Conservation (phyloP, 2,113 vertebrate genomes). For the Myotis lucifugus region DNA sequence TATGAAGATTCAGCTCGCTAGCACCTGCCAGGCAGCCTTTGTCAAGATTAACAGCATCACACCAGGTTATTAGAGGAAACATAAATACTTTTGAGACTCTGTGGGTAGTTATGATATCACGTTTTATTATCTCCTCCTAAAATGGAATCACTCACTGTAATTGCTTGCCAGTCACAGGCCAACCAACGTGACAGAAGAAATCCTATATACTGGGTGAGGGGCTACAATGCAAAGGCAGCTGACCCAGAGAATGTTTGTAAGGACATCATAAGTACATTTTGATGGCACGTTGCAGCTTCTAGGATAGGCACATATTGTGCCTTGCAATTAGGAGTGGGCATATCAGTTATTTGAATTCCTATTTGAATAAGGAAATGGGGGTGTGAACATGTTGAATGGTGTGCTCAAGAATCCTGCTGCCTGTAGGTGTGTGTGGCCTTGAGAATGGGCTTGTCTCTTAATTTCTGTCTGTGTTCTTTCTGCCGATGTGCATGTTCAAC, state of each 20-base stretch:
- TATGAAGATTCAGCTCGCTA: slow-evolving; percentile 83
- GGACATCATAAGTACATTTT: slow-evolving; percentile 56
- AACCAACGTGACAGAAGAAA: slow-evolving; percentile 84
- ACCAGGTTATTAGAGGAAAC: slow-evolving; percentile 87
- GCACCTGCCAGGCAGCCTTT: slow-evolving; percentile 85
- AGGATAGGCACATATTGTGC: not conserved
- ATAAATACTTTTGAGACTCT: slow-evolving; percentile 89
- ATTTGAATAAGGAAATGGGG: not conserved
- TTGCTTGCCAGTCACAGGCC: slow-evolving; percentile 90
- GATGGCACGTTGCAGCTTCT: slow-evolving; percentile 41
- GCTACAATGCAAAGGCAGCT: slow-evolving; percentile 47
- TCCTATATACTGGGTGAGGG: slow-evolving; percentile 26
- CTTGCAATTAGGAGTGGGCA: slow-evolving; percentile 27
- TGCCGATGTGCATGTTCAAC: not conserved
- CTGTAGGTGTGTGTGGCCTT: not conserved
- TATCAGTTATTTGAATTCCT: not conserved
- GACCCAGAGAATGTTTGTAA: slow-evolving; percentile 74
- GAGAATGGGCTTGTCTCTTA: not conserved
- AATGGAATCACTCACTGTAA: slow-evolving; percentile 90
- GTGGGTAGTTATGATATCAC: slow-evolving; percentile 87
- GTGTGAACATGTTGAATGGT: not conserved
- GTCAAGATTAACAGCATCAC: slow-evolving; percentile 86
- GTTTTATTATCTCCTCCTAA: slow-evolving; percentile 86
- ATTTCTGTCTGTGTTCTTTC: not conserved
- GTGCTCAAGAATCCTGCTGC: not conserved